Evolutionary conservation across 2,888 invertebrate species (phyloP), one percentile per base, ranked within the genome.

Genomic region (Drosophila siamana): DNA sequence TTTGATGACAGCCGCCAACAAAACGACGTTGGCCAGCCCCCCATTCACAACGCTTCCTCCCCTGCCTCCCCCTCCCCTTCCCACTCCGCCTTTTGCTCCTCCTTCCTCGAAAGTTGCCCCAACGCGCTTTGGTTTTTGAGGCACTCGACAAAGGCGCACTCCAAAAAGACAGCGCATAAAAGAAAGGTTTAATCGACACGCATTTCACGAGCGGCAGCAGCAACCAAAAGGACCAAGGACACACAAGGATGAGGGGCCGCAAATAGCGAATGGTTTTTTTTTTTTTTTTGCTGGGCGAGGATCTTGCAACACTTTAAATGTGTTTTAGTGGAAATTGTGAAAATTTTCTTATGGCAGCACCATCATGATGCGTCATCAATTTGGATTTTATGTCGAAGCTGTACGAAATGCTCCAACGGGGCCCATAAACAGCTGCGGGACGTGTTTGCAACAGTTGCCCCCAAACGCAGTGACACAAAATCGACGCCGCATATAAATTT

Each of bases 1-100:
- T 86, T 85, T 88, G 85, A 85, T 85, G 85, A 85, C 85, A 85
- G 87, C 85, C 84, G 86, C 67, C 63, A 75, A 78, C 78, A 71
- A 67, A 71, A 68, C 75, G 75, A 30, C 55, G 57, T 79, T 67
- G 75, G 79, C 62, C 76, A 64, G 56, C 67, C 51, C 41, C 59
- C 24, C n/a, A n/a, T n/a, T n/a, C n/a, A n/a, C n/a, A n/a, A n/a
- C n/a, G n/a, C n/a, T n/a, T n/a, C n/a, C n/a, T n/a, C n/a, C n/a
- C n/a, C n/a, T n/a, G n/a, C n/a, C n/a, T n/a, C n/a, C n/a, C n/a
- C n/a, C n/a, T n/a, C n/a, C n/a, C n/a, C n/a, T n/a, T n/a, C n/a
- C n/a, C n/a, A n/a, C n/a, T n/a, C n/a, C n/a, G n/a, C n/a, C n/a
- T n/a, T n/a, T n/a, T n/a, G n/a, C n/a, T n/a, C n/a, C n/a, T n/a